phyloP scores from a whole-genome alignment of 2,797 vertebrate genomes.

The Phalanger gymnotis region DNA sequence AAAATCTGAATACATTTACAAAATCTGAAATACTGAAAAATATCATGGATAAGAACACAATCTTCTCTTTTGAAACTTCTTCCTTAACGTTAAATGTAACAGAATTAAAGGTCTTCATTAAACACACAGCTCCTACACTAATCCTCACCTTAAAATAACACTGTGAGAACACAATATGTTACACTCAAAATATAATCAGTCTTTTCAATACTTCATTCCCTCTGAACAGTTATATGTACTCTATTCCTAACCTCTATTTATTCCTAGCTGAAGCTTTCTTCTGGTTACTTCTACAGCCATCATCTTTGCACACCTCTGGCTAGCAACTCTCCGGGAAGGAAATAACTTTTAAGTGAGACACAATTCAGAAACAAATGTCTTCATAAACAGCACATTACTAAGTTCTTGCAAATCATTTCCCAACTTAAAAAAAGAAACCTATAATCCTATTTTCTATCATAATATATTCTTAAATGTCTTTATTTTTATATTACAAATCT shows the following conservation, averaged over 20 bases:
- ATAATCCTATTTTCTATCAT: slow-evolving; percentile 2
- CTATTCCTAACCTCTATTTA: neutral
- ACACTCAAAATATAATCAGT: neutral
- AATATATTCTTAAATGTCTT: slow-evolving; percentile 4
- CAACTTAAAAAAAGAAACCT: slow-evolving; percentile 37
- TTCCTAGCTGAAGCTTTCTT: slow-evolving; percentile 25
- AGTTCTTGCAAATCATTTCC: slow-evolving; percentile 33
- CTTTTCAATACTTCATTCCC: neutral
- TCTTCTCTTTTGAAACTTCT: neutral
- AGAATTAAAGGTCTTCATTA: neutral
- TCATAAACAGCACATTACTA: slow-evolving; percentile 25
- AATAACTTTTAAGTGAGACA: slow-evolving; percentile 26
- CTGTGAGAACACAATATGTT: neutral
- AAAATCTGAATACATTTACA: neutral
- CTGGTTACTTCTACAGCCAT: neutral
- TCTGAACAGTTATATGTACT: neutral
- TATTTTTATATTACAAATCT: slow-evolving; percentile 28
- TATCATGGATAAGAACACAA: neutral
- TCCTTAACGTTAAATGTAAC: neutral
- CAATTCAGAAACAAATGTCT: slow-evolving; percentile 24
- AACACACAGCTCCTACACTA: neutral
- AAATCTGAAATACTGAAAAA: neutral
- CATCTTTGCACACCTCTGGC: neutral
- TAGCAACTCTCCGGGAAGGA: slow-evolving; percentile 39
- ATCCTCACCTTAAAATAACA: slow-evolving; percentile 32